A percentile compares a stretch with the other conserved stretches of the same genome.
Conservation (phyloP, 2,888 invertebrate species). For the Galeopsomyia nigrocyanea region DNA sequence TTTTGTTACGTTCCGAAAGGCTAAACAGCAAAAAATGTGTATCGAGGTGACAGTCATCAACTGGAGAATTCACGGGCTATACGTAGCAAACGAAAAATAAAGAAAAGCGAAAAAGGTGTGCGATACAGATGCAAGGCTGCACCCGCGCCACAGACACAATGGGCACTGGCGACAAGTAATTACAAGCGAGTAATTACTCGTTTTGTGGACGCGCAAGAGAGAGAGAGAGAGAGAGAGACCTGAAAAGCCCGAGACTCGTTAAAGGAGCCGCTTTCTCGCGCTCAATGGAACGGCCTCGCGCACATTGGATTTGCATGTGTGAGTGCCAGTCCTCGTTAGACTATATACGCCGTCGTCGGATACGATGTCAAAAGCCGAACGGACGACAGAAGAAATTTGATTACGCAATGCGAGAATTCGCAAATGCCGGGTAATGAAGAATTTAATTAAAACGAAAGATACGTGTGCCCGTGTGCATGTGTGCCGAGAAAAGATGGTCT, state of each 20-base stretch:
- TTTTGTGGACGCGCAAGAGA: constrained; percentile 39
- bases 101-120: not conserved
- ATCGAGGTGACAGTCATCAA: constrained; percentile 1
- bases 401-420: no score
- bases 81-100: not conserved
- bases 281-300: no score
- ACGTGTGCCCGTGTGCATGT: no score
- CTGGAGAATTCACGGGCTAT: constrained; percentile 1
- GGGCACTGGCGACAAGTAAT: constrained; percentile 49
- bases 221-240: not conserved
- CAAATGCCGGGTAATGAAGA: no score
- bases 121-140: constrained; percentile 1
- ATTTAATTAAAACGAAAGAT: no score
- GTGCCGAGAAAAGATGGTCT: no score
- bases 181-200: constrained; percentile 53
- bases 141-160: constrained; percentile 23
- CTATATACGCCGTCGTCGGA: not conserved
- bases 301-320: no score
- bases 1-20: not conserved
- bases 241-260: constrained; percentile 26
- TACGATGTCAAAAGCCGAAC: no score
- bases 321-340: not conserved
- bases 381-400: no score
- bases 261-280: constrained; percentile 16
- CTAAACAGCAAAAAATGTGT: not conserved